Evolutionary conservation across 2,113 vertebrate species (phyloP), one percentile per base, ranked within the genome.

Genomic region (Sebastes schlegelii): DNA sequence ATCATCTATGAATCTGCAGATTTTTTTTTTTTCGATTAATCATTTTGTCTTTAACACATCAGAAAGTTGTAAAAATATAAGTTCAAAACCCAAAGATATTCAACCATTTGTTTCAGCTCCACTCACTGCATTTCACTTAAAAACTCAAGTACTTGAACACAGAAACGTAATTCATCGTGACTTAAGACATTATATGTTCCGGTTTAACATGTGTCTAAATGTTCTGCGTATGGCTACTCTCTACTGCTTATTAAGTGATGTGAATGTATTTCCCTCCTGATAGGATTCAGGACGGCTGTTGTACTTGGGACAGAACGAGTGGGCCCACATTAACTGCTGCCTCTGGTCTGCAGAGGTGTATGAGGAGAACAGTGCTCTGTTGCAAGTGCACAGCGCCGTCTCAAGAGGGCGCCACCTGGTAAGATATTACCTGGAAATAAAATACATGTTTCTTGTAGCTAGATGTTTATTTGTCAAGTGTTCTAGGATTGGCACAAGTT

Each of bases 311-410:
- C 97, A 98, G 88, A 97, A 98, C 6, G 97, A 98, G 74, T 98
- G 97, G 97, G 96, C 97, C 11, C 97, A 98, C 1, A 94, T 98
- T 9, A 98, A 98, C 92, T 98, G 97, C 90, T 97, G 97, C 89
- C 94, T 98, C 62, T 98, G 97, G 97, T 98, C 97, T 57, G 97
- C 97, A 0, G 97, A 98, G 91, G 97, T 98, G 26, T 97, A 97
- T 67, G 97, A 98, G 75, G 95, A 96, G 0, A 95, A 96, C 0
- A 94, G 96, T 0, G 96, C 97, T 14, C 95, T 98, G 46, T 91
- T 97, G 86, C 96, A 97, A 4, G 97, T 98, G 45, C 97, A 98
- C 55, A 96, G 95, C 1, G 97, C 97, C 0, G 96, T 98, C 43
- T 95, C 96, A 43, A 96, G 97, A 43, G 97, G 97, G 23, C 96